Evolutionary conservation across 2,113 vertebrate genomes (phyloP).

Genomic region (Proterorhinus semilunaris): DNA sequence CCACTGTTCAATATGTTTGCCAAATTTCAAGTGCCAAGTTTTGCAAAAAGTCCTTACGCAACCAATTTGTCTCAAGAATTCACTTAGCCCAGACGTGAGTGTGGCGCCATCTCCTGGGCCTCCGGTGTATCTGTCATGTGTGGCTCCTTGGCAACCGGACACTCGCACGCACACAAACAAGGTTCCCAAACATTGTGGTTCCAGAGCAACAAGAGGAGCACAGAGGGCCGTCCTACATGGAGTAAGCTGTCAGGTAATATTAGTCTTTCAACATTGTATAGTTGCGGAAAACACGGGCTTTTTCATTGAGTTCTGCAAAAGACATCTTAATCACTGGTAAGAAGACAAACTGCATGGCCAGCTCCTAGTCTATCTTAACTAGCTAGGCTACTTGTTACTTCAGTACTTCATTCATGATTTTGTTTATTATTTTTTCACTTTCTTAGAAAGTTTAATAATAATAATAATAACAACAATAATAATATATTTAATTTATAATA

Average conservation of each 20-base stretch:
- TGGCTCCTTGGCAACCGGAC: conserved; percentile 69
- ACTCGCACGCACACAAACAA: conserved; percentile 36
- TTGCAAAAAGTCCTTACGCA: not conserved
- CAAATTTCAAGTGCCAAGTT: not conserved
- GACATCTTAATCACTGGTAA: not conserved
- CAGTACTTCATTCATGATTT: not conserved
- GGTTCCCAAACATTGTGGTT: conserved; percentile 31
- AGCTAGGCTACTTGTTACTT: conserved; percentile 2
- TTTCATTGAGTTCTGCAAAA: not conserved
- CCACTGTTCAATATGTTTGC: not conserved
- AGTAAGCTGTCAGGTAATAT: not conserved
- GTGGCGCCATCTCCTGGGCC: conserved; percentile 58
- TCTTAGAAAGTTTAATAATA: too few relatives aligned
- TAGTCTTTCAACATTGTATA: not conserved
- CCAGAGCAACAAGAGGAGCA: not conserved
- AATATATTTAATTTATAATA: too few relatives aligned
- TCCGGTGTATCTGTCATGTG: not conserved
- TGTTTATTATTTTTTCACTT: not conserved
- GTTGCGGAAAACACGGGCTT: not conserved
- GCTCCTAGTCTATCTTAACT: not conserved
- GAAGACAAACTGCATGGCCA: not conserved
- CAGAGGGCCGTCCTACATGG: not conserved
- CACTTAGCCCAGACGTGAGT: not conserved
- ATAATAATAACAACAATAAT: too few relatives aligned
- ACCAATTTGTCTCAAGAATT: not conserved